phyloP scores from a whole-genome alignment of 2,888 invertebrate genomes.

The Netelia virgata region DNA sequence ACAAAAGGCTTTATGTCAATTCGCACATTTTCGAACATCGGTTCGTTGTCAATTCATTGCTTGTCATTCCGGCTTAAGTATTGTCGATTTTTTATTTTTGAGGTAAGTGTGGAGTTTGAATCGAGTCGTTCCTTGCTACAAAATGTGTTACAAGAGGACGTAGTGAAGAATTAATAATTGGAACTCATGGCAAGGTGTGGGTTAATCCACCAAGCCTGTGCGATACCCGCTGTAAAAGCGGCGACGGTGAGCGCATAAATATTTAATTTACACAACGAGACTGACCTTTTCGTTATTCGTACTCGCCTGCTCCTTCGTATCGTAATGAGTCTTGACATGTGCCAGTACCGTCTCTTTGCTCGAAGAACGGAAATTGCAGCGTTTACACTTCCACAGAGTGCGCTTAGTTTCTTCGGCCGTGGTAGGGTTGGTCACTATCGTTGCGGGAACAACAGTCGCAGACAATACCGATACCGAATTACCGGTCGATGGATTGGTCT shows the following conservation, averaged over 20 bases:
- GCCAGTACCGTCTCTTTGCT: slow-evolving; percentile 88
- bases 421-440: slow-evolving; percentile 52
- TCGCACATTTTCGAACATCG: neutral
- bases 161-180: no score
- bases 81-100: neutral
- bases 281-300: slow-evolving; percentile 68
- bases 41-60: neutral
- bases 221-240: no score
- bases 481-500: slow-evolving; percentile 67
- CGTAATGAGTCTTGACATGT: slow-evolving; percentile 89
- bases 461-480: slow-evolving; percentile 62
- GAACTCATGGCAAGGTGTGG: no score
- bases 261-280: neutral
- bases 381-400: slow-evolving; percentile 95
- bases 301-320: slow-evolving; percentile 77
- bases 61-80: neutral
- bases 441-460: slow-evolving; percentile 65
- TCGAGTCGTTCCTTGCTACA: no score
- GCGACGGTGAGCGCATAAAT: neutral
- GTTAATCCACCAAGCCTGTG: no score
- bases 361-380: slow-evolving; percentile 92
- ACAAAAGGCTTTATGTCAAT: slow-evolving; percentile 7
- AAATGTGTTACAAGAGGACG: no score
- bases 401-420: slow-evolving; percentile 88
- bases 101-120: no score